phyloP scores from a whole-genome alignment of 2,888 invertebrate species.

The Caenorhabditis zanzibari region DNA sequence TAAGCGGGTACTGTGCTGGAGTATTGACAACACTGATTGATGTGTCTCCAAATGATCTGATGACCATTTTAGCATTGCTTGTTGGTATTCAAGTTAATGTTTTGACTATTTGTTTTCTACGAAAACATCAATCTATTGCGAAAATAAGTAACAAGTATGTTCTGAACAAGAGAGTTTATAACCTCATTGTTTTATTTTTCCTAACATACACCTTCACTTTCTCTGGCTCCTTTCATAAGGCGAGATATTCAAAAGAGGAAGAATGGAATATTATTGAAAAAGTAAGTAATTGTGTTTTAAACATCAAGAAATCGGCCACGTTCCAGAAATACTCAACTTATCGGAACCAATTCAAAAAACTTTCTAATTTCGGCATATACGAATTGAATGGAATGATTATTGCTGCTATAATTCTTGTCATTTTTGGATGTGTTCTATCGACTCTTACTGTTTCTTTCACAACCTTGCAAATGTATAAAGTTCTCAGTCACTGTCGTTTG shows the following conservation, averaged over 20 bases:
- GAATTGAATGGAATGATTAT: conserved; percentile 1
- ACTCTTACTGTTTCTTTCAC: conserved; percentile 10
- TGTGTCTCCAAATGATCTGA: background rate
- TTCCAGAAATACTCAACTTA: conserved; percentile 18
- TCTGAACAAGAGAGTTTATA: background rate
- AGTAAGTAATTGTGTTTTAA: background rate
- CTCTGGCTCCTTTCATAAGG: background rate
- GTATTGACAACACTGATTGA: background rate
- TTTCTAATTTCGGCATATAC: background rate
- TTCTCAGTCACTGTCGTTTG: background rate
- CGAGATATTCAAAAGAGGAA: conserved; percentile 7
- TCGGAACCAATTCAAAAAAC: background rate
- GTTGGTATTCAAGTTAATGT: conserved; percentile 15
- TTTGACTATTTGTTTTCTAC: conserved; percentile 17
- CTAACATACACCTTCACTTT: conserved; percentile 6
- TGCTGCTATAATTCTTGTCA: background rate
- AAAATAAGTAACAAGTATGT: conserved; percentile 14
- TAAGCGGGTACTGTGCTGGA: conserved; percentile 15
- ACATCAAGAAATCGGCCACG: background rate
- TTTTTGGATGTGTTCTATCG: conserved; percentile 9
- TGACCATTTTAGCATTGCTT: background rate
- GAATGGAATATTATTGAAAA: conserved; percentile 1
- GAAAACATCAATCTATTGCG: conserved; percentile 30
- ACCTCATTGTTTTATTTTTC: background rate
- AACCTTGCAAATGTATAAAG: conserved; percentile 17